Evolutionary conservation across 2,888 invertebrate genomes (phyloP).

Genomic region (Ligdia adustata): DNA sequence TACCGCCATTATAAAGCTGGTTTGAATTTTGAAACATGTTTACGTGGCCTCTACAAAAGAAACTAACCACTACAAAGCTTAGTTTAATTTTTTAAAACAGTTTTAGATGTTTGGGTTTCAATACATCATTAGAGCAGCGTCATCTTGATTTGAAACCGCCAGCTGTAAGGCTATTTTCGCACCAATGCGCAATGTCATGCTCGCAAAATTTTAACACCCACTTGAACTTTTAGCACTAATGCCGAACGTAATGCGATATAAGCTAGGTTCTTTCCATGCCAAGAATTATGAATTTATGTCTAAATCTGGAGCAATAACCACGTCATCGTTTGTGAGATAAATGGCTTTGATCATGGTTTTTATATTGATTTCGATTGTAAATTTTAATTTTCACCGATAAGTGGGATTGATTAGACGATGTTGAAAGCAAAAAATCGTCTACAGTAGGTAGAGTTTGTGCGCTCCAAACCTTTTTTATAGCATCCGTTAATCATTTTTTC

Average conservation of each 20-base stretch:
- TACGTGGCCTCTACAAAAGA: no score
- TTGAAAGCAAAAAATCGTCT: no score
- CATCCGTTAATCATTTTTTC: no score
- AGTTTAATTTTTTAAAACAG: no score
- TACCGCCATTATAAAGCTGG: no score
- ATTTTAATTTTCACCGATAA: no score
- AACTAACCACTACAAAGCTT: no score
- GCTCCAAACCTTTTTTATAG: no score
- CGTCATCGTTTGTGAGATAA: slow-evolving; percentile 25
- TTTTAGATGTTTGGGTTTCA: slow-evolving; percentile 16
- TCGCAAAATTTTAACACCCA: slow-evolving; percentile 57
- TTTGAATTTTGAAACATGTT: no score
- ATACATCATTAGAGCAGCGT: slow-evolving; percentile 21
- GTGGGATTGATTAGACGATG: no score
- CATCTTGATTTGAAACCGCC: slow-evolving; percentile 51
- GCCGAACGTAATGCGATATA: slow-evolving; percentile 36
- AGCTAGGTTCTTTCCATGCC: slow-evolving; percentile 38
- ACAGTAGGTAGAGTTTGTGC: no score
- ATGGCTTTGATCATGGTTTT: background rate
- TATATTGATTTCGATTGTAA: no score
- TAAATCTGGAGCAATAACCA: slow-evolving; percentile 28
- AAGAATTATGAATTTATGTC: slow-evolving; percentile 32
- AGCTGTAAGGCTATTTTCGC: slow-evolving; percentile 68
- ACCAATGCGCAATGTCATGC: slow-evolving; percentile 73
- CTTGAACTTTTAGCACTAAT: slow-evolving; percentile 52